phyloP scores from a whole-genome alignment of 2,888 invertebrate species.

The Branchinecta sandiegonensis region DNA sequence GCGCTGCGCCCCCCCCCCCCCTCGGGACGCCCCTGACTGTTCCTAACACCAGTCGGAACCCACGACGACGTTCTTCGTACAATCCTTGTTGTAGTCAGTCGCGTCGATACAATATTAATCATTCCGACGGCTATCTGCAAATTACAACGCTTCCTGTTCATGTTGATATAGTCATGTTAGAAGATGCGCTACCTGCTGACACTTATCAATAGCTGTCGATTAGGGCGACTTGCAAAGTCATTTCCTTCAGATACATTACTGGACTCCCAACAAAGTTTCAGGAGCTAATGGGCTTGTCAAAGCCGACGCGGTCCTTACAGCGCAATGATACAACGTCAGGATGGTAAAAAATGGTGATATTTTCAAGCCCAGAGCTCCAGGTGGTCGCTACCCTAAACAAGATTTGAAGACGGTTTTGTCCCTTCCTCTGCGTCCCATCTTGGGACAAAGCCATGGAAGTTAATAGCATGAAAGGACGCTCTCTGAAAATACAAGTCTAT shows the following conservation, averaged over 20 bases:
- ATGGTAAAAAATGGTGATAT: constrained; percentile 13
- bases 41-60: no score
- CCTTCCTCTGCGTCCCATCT: background rate
- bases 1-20: no score
- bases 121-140: background rate
- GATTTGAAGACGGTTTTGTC: background rate
- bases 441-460: constrained; percentile 10
- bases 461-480: background rate
- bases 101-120: no score
- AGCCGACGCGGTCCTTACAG: background rate
- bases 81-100: no score
- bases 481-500: no score
- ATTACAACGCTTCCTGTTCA: constrained; percentile 15
- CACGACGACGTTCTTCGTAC: no score
- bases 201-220: background rate
- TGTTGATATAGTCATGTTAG: constrained; percentile 16
- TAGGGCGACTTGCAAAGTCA: constrained; percentile 13
- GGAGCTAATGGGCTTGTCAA: constrained; percentile 14
- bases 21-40: no score
- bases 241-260: constrained; percentile 13
- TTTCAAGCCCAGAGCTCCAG: constrained; percentile 14
- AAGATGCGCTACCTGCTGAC: constrained; percentile 14
- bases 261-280: background rate
- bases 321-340: constrained; percentile 6
- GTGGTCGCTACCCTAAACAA: constrained; percentile 16